Conservation (phyloP, 2,888 invertebrate species). For the Lacanobia wlatinum region DNA sequence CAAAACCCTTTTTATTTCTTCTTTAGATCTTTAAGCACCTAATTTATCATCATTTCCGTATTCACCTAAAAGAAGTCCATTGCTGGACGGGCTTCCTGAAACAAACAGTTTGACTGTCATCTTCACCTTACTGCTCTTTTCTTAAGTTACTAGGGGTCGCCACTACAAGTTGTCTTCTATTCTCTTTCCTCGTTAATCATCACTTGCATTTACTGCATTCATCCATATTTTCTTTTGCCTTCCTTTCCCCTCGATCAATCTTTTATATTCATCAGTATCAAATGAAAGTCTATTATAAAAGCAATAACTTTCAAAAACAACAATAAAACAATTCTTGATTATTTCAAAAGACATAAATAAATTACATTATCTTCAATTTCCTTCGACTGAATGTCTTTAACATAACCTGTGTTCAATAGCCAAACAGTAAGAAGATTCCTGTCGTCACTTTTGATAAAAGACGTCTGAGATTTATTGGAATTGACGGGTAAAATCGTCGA, state of each 20-base stretch:
- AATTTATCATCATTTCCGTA: not conserved
- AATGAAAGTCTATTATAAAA: not conserved
- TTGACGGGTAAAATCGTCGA: conserved; percentile 21
- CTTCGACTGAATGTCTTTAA: conserved; percentile 1
- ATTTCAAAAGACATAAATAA: not conserved
- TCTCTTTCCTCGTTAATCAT: not conserved
- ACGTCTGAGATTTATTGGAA: not conserved
- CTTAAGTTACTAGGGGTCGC: too few species aligned
- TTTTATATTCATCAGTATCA: not conserved
- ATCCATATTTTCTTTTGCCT: not conserved
- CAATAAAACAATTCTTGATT: not conserved
- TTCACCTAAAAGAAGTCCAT: not conserved
- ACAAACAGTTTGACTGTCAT: too few species aligned
- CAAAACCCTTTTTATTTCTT: too few species aligned
- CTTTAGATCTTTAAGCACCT: too few species aligned
- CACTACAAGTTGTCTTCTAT: not conserved
- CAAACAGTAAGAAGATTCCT: not conserved
- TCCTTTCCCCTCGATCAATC: not conserved
- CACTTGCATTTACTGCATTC: not conserved
- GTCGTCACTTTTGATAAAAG: conserved; percentile 23
- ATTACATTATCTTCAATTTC: conserved; percentile 14
- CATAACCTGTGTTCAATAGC: conserved; percentile 1
- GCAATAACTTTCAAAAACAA: not conserved
- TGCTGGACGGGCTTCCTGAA: not conserved
- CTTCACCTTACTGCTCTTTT: too few species aligned